phyloP scores from a whole-genome alignment of 1,140 invertebrate genomes.

The Tenebrio molitor region DNA sequence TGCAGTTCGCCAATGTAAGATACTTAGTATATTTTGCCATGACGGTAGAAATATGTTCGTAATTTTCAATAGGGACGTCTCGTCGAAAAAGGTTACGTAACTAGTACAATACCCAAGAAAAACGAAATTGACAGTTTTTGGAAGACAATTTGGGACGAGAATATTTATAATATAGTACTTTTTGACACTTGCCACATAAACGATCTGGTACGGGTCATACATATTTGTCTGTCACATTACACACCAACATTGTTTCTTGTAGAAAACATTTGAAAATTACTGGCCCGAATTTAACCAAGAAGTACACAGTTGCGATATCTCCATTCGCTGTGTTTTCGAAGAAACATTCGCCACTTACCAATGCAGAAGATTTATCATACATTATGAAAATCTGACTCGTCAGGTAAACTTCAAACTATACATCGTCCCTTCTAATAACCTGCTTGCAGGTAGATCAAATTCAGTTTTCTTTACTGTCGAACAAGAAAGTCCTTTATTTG shows the following conservation, averaged over 20 bases:
- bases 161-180: too few species aligned
- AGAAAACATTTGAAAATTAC: conserved; percentile 75
- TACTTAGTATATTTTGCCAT: too few species aligned
- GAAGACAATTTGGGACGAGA: too few species aligned
- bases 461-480: conserved; percentile 75
- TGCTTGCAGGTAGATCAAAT: conserved; percentile 57
- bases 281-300: conserved; percentile 70
- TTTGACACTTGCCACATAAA: background rate
- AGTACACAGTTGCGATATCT: conserved; percentile 65
- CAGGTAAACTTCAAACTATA: conserved; percentile 68
- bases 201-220: too few species aligned
- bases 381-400: too few species aligned
- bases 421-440: background rate
- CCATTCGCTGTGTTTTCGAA: conserved; percentile 68
- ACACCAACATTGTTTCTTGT: conserved; percentile 31
- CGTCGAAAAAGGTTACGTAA: too few species aligned
- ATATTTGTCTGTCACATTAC: background rate
- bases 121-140: too few species aligned
- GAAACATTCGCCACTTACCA: conserved; percentile 70
- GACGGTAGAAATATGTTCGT: too few species aligned
- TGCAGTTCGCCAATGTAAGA: too few species aligned
- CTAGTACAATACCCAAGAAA: too few species aligned
- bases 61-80: too few species aligned
- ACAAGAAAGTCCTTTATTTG: conserved; percentile 71
- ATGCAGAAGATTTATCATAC: too few species aligned